Percentiles rank a stretch among this genome's conserved stretches.
Evolutionary conservation across 2,113 vertebrate genomes (phyloP).

Genomic region (Antechinus flavipes): DNA sequence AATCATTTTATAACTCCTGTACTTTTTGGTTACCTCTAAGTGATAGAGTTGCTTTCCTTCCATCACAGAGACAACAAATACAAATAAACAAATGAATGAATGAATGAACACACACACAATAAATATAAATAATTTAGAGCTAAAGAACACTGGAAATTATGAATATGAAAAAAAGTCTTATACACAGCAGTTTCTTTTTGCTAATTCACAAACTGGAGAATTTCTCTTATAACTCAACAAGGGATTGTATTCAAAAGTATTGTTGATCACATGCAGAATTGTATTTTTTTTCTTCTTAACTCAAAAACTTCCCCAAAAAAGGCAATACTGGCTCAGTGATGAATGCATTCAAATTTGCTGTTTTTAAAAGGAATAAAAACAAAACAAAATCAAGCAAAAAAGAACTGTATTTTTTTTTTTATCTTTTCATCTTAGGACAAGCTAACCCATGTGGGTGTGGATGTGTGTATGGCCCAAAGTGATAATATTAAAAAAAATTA

Average conservation of each 20-base stretch:
- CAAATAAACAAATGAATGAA: background rate
- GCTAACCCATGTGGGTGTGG: conserved; percentile 63
- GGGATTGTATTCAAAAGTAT: conserved; percentile 40
- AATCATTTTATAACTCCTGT: background rate
- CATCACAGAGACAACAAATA: background rate
- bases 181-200: background rate
- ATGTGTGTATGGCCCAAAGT: conserved; percentile 63
- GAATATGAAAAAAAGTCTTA: background rate
- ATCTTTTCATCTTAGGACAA: conserved; percentile 14
- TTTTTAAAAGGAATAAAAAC: conserved; percentile 55
- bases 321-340: conserved; percentile 54
- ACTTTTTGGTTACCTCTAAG: background rate
- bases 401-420: conserved; percentile 53
- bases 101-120: background rate
- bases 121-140: background rate
- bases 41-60: background rate
- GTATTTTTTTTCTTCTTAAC: conserved; percentile 45
- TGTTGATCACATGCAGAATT: conserved; percentile 15
- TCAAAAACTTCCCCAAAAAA: conserved; percentile 46
- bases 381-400: conserved; percentile 62
- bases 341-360: conserved; percentile 67
- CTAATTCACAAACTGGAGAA: conserved; percentile 21
- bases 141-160: background rate
- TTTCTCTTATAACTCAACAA: conserved; percentile 39
- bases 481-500: conserved; percentile 75